Conservation (phyloP, 2,797 vertebrate species). For the Erpetoichthys calabaricus region DNA sequence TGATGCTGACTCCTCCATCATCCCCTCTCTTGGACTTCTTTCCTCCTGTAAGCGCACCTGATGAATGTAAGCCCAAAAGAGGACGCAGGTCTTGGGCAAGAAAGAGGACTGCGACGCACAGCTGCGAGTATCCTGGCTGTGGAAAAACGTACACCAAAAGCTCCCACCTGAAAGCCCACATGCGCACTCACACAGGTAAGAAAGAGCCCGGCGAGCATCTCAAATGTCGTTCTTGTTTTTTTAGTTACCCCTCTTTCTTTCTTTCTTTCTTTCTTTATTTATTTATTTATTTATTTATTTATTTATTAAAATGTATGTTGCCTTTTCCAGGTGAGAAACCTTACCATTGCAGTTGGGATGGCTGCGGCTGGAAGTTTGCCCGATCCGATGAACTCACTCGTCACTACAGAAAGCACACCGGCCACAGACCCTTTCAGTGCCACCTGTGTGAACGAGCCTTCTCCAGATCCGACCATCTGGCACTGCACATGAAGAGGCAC, state of each 20-base stretch:
- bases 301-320: not conserved
- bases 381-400: slow-evolving; percentile 79
- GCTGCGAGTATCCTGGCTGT: slow-evolving; percentile 77
- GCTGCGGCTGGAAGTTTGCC: slow-evolving; percentile 89
- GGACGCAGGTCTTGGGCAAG: slow-evolving; percentile 74
- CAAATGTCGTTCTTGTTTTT: too few relatives aligned
- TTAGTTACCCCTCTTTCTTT: not conserved
- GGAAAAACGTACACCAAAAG: slow-evolving; percentile 90
- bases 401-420: slow-evolving; percentile 84
- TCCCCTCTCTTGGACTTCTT: slow-evolving; percentile 74
- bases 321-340: slow-evolving; percentile 69
- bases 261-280: too few relatives aligned
- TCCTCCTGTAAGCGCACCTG: slow-evolving; percentile 28
- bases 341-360: slow-evolving; percentile 89
- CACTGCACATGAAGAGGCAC: slow-evolving; percentile 90
- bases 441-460: slow-evolving; percentile 83
- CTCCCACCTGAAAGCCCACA: slow-evolving; percentile 83
- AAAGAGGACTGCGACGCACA: slow-evolving; percentile 80
- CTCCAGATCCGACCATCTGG: slow-evolving; percentile 79
- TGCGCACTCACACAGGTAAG: slow-evolving; percentile 84
- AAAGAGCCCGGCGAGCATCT: not conserved
- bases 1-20: slow-evolving; percentile 71
- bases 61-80: slow-evolving; percentile 63
- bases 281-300: not conserved
- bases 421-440: slow-evolving; percentile 79